These are phyloP conservation scores for Lathamus discolor DNA, from an alignment of 2,113 vertebrate genomes.

Conservation along the genomic window DNA sequence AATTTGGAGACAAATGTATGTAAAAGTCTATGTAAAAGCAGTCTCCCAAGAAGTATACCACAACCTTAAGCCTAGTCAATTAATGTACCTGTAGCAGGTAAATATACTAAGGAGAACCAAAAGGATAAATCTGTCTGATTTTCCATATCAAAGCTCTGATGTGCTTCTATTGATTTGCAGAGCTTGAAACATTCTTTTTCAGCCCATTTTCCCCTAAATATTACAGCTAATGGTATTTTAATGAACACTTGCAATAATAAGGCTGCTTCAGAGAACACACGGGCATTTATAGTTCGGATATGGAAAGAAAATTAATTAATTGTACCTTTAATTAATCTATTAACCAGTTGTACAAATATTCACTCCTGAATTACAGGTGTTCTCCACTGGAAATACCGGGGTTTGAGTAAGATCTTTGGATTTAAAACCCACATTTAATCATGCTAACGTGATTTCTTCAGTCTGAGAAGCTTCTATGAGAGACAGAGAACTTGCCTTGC, in stretches of 20 bases:
- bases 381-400: background rate
- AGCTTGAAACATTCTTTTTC: constrained; percentile 62
- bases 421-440: background rate
- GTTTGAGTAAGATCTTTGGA: background rate
- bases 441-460: background rate
- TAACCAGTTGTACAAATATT: background rate
- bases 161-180: constrained; percentile 60
- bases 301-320: constrained; percentile 27
- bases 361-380: background rate
- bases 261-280: constrained; percentile 46
- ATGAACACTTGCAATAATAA: constrained; percentile 65
- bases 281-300: constrained; percentile 39
- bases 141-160: constrained; percentile 16
- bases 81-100: background rate
- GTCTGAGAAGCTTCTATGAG: background rate
- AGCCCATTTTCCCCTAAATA: constrained; percentile 36
- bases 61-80: background rate
- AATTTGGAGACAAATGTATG: background rate
- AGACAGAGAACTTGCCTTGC: background rate
- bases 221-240: constrained; percentile 64
- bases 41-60: background rate
- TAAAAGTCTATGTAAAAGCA: background rate
- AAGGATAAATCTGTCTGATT: background rate
- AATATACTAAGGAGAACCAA: background rate
- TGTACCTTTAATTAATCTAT: constrained; percentile 52